A percentile compares a stretch with the other conserved stretches of the same genome.
phyloP scores from a whole-genome alignment of 2,797 vertebrate species.

The Alca torda region DNA sequence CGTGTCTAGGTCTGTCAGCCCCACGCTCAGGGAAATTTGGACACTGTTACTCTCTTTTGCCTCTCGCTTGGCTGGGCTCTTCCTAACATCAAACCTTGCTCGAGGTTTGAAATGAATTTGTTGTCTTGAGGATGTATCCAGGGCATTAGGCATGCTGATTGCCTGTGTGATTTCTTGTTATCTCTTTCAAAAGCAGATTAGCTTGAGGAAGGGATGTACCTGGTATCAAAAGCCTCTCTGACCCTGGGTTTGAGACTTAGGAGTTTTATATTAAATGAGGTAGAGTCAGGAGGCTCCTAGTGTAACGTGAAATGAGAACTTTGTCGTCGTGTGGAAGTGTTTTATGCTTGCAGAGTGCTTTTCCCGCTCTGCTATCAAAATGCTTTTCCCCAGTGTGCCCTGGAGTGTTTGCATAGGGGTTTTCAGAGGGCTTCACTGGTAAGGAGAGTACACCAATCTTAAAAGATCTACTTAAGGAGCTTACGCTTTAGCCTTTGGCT shows the following conservation, averaged over 20 bases:
- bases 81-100: neutral
- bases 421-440: neutral
- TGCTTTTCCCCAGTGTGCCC: rapidly evolving
- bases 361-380: neutral
- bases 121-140: neutral
- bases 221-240: neutral
- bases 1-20: rapidly evolving
- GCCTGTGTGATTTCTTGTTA: neutral
- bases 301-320: no score
- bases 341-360: neutral
- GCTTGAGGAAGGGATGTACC: neutral
- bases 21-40: rapidly evolving
- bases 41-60: rapidly evolving
- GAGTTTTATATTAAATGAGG: neutral
- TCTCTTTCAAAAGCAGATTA: neutral
- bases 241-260: neutral
- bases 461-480: neutral
- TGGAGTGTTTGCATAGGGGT: neutral
- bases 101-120: neutral
- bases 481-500: neutral
- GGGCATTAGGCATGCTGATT: neutral
- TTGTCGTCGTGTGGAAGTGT: rapidly evolving
- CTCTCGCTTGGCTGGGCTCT: neutral
- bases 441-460: neutral
- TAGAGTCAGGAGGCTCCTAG: neutral